Conservation (phyloP, 2,797 vertebrate species). For the Tenualosa thibaudeaui region DNA sequence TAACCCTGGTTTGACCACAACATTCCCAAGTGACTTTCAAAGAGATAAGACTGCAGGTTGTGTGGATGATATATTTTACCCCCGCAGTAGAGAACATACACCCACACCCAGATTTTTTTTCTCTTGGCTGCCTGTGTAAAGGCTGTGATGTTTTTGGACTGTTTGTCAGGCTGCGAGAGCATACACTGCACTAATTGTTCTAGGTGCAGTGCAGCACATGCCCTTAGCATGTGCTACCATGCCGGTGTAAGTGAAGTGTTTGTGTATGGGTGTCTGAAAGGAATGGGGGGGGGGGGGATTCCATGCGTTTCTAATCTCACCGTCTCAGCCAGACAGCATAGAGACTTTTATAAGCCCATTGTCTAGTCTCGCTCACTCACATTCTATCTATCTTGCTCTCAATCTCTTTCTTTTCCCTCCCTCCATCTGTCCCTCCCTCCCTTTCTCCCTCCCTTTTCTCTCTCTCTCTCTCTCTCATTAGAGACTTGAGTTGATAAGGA, state of each 20-base stretch:
- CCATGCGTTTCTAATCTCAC: neutral
- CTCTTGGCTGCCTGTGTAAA: slow-evolving; percentile 51
- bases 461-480: neutral
- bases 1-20: slow-evolving; percentile 4
- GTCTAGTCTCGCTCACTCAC: neutral
- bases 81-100: neutral
- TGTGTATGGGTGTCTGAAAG: neutral
- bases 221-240: slow-evolving; percentile 41
- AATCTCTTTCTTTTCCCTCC: neutral
- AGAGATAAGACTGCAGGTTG: neutral
- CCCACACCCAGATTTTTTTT: slow-evolving; percentile 30
- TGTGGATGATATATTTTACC: neutral
- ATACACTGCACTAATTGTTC: slow-evolving; percentile 47
- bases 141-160: slow-evolving; percentile 40
- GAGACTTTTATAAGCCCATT: neutral
- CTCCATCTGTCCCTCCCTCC: neutral
- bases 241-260: slow-evolving; percentile 23
- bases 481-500: slow-evolving; percentile 55
- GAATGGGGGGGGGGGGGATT: neutral
- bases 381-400: neutral
- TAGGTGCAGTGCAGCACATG: slow-evolving; percentile 43
- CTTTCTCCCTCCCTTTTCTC: neutral
- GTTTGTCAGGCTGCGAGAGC: slow-evolving; percentile 48
- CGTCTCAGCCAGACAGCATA: neutral
- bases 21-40: slow-evolving; percentile 11